phyloP scores from a whole-genome alignment of 2,888 invertebrate species.

The Galeruca laticollis region DNA sequence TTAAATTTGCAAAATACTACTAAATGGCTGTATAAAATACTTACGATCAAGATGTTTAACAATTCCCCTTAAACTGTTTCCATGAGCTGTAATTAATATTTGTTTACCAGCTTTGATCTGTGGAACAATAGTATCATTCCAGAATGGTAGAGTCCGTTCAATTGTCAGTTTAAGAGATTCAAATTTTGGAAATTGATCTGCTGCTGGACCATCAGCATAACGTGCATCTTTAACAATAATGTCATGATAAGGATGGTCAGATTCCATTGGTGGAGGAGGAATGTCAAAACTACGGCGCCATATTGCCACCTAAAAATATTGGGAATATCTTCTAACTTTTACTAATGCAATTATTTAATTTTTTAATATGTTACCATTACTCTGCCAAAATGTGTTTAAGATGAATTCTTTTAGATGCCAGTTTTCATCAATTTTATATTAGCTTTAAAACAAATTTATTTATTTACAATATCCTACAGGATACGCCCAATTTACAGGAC shows the following conservation, averaged over 20 bases:
- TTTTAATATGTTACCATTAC: too few relatives aligned
- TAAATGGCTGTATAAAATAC: conserved; percentile 40
- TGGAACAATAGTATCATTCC: conserved; percentile 89
- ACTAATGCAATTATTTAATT: not conserved
- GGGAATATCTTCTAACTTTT: not conserved
- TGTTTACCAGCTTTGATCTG: conserved; percentile 86
- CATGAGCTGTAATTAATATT: conserved; percentile 89
- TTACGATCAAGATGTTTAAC: conserved; percentile 77
- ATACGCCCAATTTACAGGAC: too few relatives aligned
- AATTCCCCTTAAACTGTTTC: conserved; percentile 88
- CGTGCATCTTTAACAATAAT: conserved; percentile 83
- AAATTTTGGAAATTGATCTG: conserved; percentile 84
- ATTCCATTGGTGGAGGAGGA: conserved; percentile 87
- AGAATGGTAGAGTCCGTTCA: conserved; percentile 87
- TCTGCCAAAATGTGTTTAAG: too few relatives aligned
- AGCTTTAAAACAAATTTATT: too few relatives aligned
- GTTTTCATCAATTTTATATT: too few relatives aligned
- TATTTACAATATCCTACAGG: too few relatives aligned
- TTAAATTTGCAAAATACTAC: too few relatives aligned
- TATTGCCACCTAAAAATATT: conserved; percentile 69
- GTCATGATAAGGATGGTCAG: conserved; percentile 82
- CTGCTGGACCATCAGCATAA: conserved; percentile 77
- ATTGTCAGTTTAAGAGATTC: conserved; percentile 90
- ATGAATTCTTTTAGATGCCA: too few relatives aligned
- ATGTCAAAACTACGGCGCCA: conserved; percentile 91